Base-by-base conservation (phyloP, 2,888 invertebrate genomes). In the Epinotia ramella region DNA sequence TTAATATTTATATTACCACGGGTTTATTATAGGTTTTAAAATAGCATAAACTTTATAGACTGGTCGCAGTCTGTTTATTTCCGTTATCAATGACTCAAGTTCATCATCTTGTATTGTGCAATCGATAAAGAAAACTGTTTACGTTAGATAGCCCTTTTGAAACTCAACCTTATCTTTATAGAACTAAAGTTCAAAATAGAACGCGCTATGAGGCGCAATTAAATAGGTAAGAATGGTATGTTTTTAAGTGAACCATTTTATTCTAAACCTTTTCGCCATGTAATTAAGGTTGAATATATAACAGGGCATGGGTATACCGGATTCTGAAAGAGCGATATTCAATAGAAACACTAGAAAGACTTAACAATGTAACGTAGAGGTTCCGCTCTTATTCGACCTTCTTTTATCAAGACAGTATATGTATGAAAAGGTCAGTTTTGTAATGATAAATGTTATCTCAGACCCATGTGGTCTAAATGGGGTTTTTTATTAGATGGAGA, bases 21-120 rank as follows among this genome's bases (percentile, higher is more conserved):
- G n/a, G n/a, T n/a, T n/a, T n/a, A n/a, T n/a, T 33, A n/a, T 49
- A 24, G 5, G 33, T 53, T 18, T 11, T 53, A 66, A 9, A 53
- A n/a, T 66, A 11, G n/a, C 16, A 16, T 44, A 7, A 12, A 13
- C n/a, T 18, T 63, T 3, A 40, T 33, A n/a, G 11, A 66, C 5
- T 2, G 6, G 49, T 24, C 49, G 13, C 18, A 12, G 24, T 24
- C 16, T 44, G 67, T 68, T 68, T 44, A 59, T 68, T 57, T 40
- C 59, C 59, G 44, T 59, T 68, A 59, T 60, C 69, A 60, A 46
- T 59, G 46, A 44, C 18, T 68, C 59, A 60, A 60, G 69, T 69
- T 69, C 59, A 69, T 66, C 65, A 24, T 44, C 12, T 6, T 44
- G 18, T 57, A 46, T 69, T 69, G 69, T 69, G 69, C 44, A 69